Evolutionary conservation across 2,888 invertebrate species (phyloP).

Genomic region (Unio delphinus): DNA sequence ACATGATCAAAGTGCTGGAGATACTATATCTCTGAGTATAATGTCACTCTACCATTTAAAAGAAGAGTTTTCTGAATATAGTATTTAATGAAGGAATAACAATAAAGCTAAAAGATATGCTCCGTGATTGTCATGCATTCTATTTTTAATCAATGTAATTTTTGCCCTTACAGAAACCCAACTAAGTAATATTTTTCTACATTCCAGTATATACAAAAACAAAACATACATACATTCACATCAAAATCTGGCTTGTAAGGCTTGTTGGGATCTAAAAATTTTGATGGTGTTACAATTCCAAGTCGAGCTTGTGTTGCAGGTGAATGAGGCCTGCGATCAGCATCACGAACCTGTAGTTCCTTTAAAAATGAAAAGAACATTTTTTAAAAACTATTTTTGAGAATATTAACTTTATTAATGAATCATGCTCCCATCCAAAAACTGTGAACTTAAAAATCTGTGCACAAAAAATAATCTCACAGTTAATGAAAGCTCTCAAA

Average conservation of each 20-base stretch:
- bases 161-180: too few relatives aligned
- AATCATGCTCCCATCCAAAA: neutral
- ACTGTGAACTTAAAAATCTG: too few relatives aligned
- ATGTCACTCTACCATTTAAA: neutral
- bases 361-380: conserved; percentile 8
- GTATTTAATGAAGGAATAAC: too few relatives aligned
- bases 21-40: too few relatives aligned
- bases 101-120: too few relatives aligned
- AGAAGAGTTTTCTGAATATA: neutral
- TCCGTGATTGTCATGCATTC: too few relatives aligned
- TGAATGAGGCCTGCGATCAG: conserved; percentile 10
- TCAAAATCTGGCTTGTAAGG: conserved; percentile 54
- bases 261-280: conserved; percentile 51
- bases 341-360: conserved; percentile 25
- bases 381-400: neutral
- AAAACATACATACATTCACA: conserved; percentile 43
- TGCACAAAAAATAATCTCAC: too few relatives aligned
- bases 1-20: too few relatives aligned
- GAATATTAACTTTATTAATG: neutral
- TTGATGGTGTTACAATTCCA: conserved; percentile 52
- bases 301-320: conserved; percentile 14
- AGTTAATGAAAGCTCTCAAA: too few relatives aligned
- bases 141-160: too few relatives aligned
- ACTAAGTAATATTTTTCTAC: neutral
- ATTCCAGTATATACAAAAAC: neutral